A percentile compares a stretch with the other conserved stretches of the same genome.
Conservation (phyloP, 2,888 invertebrate species). For the Thereva nobilitata region DNA sequence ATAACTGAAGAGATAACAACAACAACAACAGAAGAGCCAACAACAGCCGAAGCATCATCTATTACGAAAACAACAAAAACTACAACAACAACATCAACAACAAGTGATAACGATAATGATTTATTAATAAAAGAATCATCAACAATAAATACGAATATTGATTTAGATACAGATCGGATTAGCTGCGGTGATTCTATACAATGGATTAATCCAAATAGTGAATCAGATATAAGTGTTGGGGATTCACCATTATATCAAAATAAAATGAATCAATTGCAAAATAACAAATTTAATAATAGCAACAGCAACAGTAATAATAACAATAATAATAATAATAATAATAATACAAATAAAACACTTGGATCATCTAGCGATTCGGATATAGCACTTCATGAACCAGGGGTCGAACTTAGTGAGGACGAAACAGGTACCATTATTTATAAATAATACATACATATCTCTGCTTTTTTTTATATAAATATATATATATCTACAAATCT, state of each 20-base stretch:
- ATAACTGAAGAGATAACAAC: conserved; percentile 34
- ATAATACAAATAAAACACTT: conserved; percentile 56
- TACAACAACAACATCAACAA: neutral
- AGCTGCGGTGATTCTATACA: neutral
- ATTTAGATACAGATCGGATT: too few species aligned
- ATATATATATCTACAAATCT: neutral
- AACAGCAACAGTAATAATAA: neutral
- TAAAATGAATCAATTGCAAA: conserved; percentile 35
- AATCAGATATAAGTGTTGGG: conserved; percentile 37
- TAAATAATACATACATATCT: neutral
- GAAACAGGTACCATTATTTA: conserved; percentile 62
- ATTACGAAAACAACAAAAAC: conserved; percentile 8
- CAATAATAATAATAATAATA: conserved; percentile 17
- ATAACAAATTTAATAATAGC: neutral
- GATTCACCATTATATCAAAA: conserved; percentile 41
- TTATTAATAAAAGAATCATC: too few species aligned
- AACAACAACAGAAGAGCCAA: neutral
- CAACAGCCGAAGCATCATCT: neutral
- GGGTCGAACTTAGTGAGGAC: conserved; percentile 66
- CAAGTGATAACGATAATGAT: neutral
- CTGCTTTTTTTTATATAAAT: neutral
- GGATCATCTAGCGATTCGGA: conserved; percentile 69
- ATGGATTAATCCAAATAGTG: conserved; percentile 34
- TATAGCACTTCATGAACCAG: conserved; percentile 66
- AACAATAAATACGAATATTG: too few species aligned